A percentile compares a stretch with the other conserved stretches of the same genome.
phyloP scores from a whole-genome alignment of 2,113 vertebrate genomes.

The Xiphorhynchus elegans region DNA sequence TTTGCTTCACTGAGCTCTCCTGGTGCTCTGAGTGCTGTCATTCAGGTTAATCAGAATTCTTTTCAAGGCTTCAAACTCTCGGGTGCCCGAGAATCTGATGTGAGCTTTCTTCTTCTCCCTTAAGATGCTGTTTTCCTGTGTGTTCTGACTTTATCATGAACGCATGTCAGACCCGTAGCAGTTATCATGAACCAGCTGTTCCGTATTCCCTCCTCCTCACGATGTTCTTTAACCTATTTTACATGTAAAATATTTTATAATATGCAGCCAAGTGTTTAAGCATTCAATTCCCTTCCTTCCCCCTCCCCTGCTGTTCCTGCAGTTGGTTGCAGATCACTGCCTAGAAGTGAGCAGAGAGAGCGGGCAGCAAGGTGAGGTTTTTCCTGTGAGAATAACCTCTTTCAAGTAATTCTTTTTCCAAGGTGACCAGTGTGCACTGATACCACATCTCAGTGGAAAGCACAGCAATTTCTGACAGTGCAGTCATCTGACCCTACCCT shows the following conservation, averaged over 20 bases:
- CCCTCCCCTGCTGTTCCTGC: neutral
- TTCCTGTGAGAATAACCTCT: constrained; percentile 23
- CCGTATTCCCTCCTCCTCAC: neutral
- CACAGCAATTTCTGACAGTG: neutral
- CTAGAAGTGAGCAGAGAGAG: neutral
- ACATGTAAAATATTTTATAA: neutral
- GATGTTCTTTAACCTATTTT: constrained; percentile 14
- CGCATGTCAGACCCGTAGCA: neutral
- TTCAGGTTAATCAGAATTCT: constrained; percentile 12
- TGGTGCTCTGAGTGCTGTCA: neutral
- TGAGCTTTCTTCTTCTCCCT: neutral
- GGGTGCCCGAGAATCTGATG: neutral
- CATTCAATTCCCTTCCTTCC: neutral
- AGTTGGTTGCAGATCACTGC: constrained; percentile 10
- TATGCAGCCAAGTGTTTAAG: constrained; percentile 11
- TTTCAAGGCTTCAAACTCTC: constrained; percentile 1
- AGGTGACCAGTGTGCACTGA: constrained; percentile 15
- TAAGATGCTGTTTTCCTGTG: neutral
- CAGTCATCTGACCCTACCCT: neutral
- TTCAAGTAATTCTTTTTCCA: constrained; percentile 30
- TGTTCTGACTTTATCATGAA: neutral
- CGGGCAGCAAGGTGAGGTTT: neutral
- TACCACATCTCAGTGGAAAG: neutral
- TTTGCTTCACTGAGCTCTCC: neutral
- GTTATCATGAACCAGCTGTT: neutral